Conservation (phyloP, 92 coral and sea anemone species). For the Phenganax stokvisi region DNA sequence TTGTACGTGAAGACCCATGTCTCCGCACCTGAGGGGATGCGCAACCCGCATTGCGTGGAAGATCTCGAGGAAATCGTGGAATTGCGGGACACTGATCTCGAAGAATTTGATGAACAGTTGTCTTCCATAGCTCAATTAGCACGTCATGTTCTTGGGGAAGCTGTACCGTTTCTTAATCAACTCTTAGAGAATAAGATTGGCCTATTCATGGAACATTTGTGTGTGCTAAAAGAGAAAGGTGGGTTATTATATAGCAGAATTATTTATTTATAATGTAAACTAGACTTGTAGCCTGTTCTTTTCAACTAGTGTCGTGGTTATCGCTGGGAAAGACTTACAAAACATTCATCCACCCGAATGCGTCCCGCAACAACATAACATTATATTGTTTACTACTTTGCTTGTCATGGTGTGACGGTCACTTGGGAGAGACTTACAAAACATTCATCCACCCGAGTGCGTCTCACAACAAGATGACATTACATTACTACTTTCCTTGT, state of each 20-base stretch:
- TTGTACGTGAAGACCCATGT: conserved; percentile 79
- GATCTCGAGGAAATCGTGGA: conserved; percentile 88
- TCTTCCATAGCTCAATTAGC: conserved; percentile 77
- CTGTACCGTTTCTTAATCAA: conserved; percentile 61
- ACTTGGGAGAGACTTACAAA: too few species aligned
- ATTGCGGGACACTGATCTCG: conserved; percentile 81
- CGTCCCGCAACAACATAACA: too few species aligned
- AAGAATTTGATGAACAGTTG: conserved; percentile 80
- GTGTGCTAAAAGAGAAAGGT: conserved; percentile 48
- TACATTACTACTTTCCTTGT: too few species aligned
- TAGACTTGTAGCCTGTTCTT: too few species aligned
- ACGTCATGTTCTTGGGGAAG: conserved; percentile 63
- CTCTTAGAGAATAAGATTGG: conserved; percentile 61
- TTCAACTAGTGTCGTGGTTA: too few species aligned
- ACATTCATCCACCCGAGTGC: too few species aligned
- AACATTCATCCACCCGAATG: too few species aligned
- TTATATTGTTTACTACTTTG: neutral
- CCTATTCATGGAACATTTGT: conserved; percentile 60
- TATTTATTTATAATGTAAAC: too few species aligned
- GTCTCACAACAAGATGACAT: too few species aligned
- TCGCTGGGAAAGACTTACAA: too few species aligned
- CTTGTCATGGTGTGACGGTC: neutral
- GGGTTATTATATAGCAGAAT: neutral
- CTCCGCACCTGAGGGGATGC: conserved; percentile 74
- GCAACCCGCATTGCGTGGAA: conserved; percentile 36